Conservation (phyloP, 1,140 invertebrate genomes). For the Ceratina japonica region DNA sequence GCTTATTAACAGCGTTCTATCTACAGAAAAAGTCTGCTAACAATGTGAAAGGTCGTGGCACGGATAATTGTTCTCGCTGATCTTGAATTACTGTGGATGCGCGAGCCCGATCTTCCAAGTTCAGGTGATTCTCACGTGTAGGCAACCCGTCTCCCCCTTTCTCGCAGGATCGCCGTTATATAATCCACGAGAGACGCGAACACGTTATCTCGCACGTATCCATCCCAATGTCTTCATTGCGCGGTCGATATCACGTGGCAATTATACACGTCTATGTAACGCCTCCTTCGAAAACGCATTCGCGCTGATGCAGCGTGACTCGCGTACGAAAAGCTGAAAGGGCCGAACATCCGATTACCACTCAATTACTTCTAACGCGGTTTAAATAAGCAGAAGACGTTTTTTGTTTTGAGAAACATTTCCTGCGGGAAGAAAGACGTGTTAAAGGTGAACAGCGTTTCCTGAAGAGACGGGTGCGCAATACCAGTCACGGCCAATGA, state of each 20-base stretch:
- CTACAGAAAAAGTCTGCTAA: constrained; percentile 3
- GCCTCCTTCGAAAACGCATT: no score
- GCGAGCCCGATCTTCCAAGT: constrained; percentile 51
- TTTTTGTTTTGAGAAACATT: not conserved
- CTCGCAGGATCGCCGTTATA: constrained; percentile 30
- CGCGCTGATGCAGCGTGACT: no score
- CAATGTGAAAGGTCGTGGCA: constrained; percentile 40
- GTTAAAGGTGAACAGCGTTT: constrained; percentile 20
- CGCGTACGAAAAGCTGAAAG: constrained; percentile 29
- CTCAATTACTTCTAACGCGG: no score
- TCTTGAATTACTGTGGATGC: constrained; percentile 39
- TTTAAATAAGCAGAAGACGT: no score
- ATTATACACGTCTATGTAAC: constrained; percentile 47
- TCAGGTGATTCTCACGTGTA: constrained; percentile 66
- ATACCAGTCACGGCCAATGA: constrained; percentile 58
- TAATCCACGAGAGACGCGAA: constrained; percentile 1
- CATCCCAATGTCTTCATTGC: not conserved
- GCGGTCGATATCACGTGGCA: constrained; percentile 52
- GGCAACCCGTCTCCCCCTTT: not conserved
- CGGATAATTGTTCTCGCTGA: constrained; percentile 39
- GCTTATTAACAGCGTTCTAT: constrained; percentile 28
- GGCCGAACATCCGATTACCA: not conserved
- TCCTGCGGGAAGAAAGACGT: not conserved
- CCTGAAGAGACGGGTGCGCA: constrained; percentile 46
- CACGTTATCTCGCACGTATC: not conserved